Conservation (phyloP, 1,140 invertebrate species). For the Neodiprion fabricii region DNA sequence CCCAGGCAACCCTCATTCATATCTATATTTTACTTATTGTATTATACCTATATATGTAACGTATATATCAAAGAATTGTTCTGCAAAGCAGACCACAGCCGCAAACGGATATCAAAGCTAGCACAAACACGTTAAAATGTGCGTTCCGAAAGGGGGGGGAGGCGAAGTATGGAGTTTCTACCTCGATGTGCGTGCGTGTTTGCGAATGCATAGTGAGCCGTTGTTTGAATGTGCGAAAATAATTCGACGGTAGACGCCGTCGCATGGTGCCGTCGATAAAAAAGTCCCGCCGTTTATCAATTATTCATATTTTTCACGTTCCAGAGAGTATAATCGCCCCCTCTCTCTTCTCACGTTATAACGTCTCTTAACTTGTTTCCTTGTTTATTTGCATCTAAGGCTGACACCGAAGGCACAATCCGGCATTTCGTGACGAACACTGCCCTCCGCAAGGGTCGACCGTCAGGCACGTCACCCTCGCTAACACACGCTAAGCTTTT, state of each 20-base stretch:
- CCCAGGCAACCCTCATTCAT: neutral
- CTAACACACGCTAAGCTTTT: neutral
- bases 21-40: neutral
- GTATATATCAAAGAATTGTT: neutral
- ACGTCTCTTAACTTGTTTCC: conserved; percentile 17
- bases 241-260: neutral
- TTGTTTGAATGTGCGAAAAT: no score
- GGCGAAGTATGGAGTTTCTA: no score
- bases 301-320: conserved; percentile 31
- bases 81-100: neutral
- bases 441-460: neutral
- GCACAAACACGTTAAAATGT: neutral
- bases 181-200: neutral
- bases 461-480: neutral
- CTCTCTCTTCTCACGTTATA: conserved; percentile 34
- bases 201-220: neutral
- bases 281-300: neutral
- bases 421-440: conserved; percentile 47
- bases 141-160: no score
- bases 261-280: conserved; percentile 6
- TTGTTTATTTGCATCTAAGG: conserved; percentile 30
- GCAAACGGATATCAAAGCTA: neutral
- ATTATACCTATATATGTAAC: neutral
- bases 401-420: conserved; percentile 34
- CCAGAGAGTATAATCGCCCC: conserved; percentile 30